Base-by-base conservation (phyloP, 2,888 invertebrate species). In the Drosophila quinaria region DNA sequence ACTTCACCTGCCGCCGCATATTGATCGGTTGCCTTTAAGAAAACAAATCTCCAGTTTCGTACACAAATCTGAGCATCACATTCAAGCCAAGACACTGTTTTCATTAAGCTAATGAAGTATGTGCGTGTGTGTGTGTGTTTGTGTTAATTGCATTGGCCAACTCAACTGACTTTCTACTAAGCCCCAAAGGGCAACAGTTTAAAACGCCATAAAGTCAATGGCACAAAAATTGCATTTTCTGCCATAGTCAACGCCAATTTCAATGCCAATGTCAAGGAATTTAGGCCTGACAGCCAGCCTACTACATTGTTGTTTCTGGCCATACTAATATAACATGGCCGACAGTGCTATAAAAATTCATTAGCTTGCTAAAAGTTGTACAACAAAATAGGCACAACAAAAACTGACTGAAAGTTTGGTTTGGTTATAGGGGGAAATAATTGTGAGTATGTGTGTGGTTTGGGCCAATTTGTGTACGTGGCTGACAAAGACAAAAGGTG, bases 261-360 rank as follows among this genome's bases (percentile, higher is more conserved):
- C 29, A 54, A 17, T 25, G 41, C 25, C 29, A 54, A 39, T 15
- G 56, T 8, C 29, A 15, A 59, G 47, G 17, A 35, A 11, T 17
- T 35, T 44, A 51, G 50, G 42, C 60, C 17, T n/a, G n/a, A 2
- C 31, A 13, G 17, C 42, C 8, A 29, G 25, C 25, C 17, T 15
- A n/a, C 39, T 0, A 33, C 35, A 35, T 42, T 37, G 41, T 60
- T 60, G 49, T 22, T 47, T 9, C 37, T 13, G 31, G 39, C 39
- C 77, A 67, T 74, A 72, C 66, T 63, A 68, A 78, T 70, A 75
- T 50, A 50, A 39, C 56, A 47, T 59, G 49, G 47, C 22, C 60
- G 44, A 39, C 41, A 46, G 56, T 49, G 69, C 73, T 68, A 89
- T 89, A 85, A 87, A 89, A 87, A 89, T 89, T 81, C 86, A 89